Percentiles rank a stretch among this genome's conserved stretches.
These are phyloP conservation scores for Falcunculus frontatus DNA, from an alignment of 2,113 vertebrate species.

Conservation along the genomic window DNA sequence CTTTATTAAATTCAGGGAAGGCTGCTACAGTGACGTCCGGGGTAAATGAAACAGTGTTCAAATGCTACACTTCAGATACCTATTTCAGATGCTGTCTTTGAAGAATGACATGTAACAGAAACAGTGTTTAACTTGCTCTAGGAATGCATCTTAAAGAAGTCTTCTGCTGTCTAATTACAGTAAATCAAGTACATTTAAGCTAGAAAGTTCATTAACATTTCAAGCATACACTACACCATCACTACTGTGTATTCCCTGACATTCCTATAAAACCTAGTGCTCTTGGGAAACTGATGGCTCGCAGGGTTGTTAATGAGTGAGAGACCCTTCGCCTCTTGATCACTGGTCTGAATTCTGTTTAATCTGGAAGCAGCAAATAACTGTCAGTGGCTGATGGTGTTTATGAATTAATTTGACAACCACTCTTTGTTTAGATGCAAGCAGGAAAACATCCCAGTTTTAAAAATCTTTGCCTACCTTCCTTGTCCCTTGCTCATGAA, in stretches of 20 bases:
- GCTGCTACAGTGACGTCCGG: neutral
- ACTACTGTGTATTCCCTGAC: neutral
- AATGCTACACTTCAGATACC: neutral
- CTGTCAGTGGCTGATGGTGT: neutral
- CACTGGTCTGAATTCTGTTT: constrained; percentile 9
- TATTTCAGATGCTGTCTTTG: constrained; percentile 22
- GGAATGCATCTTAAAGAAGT: neutral
- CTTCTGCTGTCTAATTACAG: constrained; percentile 22
- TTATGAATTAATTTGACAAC: neutral
- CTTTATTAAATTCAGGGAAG: constrained; percentile 23
- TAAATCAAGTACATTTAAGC: neutral
- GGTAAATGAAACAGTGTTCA: neutral
- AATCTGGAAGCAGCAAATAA: neutral
- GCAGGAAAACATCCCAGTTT: neutral
- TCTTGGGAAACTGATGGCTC: neutral
- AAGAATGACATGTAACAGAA: constrained; percentile 25
- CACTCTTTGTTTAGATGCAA: neutral
- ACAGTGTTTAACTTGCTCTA: neutral
- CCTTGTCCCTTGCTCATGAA: neutral
- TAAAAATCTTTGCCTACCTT: neutral
- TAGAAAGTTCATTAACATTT: constrained; percentile 28
- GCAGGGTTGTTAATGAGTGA: neutral
- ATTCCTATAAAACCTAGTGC: neutral
- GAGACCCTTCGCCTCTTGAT: neutral
- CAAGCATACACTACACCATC: neutral